Base-by-base conservation (phyloP, 2,888 invertebrate genomes). In the Watsonalla binaria region DNA sequence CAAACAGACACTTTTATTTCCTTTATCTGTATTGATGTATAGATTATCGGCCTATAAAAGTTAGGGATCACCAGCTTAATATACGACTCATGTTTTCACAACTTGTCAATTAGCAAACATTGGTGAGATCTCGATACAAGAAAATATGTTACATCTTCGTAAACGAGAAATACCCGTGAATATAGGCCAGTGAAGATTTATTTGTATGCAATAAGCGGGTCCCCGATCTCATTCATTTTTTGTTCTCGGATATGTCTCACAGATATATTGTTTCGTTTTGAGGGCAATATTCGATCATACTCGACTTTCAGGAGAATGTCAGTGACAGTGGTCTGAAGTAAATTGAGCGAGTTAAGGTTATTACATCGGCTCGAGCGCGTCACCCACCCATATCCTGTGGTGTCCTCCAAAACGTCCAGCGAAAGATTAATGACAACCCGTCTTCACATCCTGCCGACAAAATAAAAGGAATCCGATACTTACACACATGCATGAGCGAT, bases 361-460 rank as follows among this genome's bases (percentile, higher is more conserved):
- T 52, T 45, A 50, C 39, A 46, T 54, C 39, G 45, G 50, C 46
- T 54, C 47, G 54, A 24, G 24, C n/a, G 33, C 47, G 52, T 53
- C 49, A 37, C 37, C 49, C 49, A 49, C 37, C 49, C 49, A 58
- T 48, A 57, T 59, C 55, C 49, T 49, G 49, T 37, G 52, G 59
- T 57, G 60, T 63, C 63, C 66, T 66, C 60, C 52, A 56, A 62
- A 62, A 61, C 59, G 64, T 69, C 68, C 59, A 61, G 57, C 59
- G 60, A 52, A 67, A 70, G 69, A 71, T 72, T 71, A 70, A 72
- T 69, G 71, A 59, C 54, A 54, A 54, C 47, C 53, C 53, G 56
- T 51, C 52, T 50, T 37, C 37, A 37, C 49, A 49, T 49, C 57
- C 55, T 54, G 45, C 48, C 55, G 54, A 49, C 51, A 56, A 58